These are phyloP conservation scores for Zootoca vivipara DNA, from an alignment of 2,113 vertebrate genomes.

Conservation along the genomic window DNA sequence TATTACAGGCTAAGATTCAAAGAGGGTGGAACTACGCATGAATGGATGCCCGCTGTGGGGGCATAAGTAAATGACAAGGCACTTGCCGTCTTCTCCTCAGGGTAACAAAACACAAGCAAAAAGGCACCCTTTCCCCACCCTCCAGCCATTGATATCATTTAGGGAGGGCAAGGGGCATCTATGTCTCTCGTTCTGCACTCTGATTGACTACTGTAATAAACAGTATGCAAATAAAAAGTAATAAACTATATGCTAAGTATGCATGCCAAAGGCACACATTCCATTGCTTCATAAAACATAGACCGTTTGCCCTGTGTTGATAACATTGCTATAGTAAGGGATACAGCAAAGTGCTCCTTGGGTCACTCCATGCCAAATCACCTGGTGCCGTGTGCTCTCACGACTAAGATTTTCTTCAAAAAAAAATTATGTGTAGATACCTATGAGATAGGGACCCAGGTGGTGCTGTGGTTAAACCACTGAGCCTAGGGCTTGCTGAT, in stretches of 20 bases:
- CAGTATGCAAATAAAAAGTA: background rate
- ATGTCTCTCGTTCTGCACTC: background rate
- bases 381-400: too few species aligned
- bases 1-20: background rate
- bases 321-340: background rate
- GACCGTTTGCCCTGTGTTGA: background rate
- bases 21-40: background rate
- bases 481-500: too few species aligned
- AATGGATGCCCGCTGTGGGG: background rate
- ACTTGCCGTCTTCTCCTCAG: background rate
- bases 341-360: background rate
- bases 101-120: background rate
- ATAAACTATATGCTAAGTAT: background rate
- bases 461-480: too few species aligned
- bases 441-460: too few species aligned
- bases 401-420: too few species aligned
- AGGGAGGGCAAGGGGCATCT: background rate
- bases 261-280: background rate
- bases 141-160: background rate
- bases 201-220: background rate
- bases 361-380: too few species aligned
- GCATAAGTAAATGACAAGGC: constrained; percentile 13
- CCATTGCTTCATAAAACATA: constrained; percentile 8
- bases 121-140: background rate
- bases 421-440: too few species aligned